Evolutionary conservation across 2,797 vertebrate genomes (phyloP), one percentile per base, ranked within the genome.

Genomic region (Pseudocheirus occidentalis): DNA sequence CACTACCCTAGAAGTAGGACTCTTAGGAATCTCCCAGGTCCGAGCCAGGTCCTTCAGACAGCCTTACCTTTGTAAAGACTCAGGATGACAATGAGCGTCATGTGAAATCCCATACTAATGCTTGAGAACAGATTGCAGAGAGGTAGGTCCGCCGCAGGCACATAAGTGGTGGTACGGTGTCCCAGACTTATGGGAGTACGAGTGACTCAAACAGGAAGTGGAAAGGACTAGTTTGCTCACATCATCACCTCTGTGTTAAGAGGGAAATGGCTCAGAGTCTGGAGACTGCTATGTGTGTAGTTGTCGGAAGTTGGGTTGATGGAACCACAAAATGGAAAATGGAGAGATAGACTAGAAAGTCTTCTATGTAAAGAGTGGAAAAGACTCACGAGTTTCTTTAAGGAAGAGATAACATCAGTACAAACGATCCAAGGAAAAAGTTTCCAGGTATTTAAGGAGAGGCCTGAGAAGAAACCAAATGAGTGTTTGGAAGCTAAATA

Each of bases 351-450:
- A 50, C 9, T 50, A 87, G 40, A 87, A 87, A 27, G 21, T 50
- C 40, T 87, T 87, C 73, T 50, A 11, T 11, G 9, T 46, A 91
- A 92, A 91, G 14, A 62, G 5, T 21, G 87, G 90, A 28, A 91
- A 59, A 2, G 31, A 12, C 53, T 29, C 34, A 28, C 93, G 55
- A 93, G 18, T 46, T 66, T 56, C 92, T 95, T 95, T 53, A 95
- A 93, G 93, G 92, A 93, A 59, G 58, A 95, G 87, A 90, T 46
- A 57, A 40, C 87, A 34, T 95, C 58, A 96, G 73, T 91, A 91
- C 59, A 50, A 55, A 96, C 94, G n/a, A n/a, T 5, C 9, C 1
- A 54, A 40, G 62, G 27, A 62, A 90, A 58, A 92, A 92, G 40
- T 90, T 28, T 16, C 58, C 46, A 93, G 5, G 57, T 16, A 91